Conservation (phyloP, 2,888 invertebrate species). For the Habroteleia sp. region DNA sequence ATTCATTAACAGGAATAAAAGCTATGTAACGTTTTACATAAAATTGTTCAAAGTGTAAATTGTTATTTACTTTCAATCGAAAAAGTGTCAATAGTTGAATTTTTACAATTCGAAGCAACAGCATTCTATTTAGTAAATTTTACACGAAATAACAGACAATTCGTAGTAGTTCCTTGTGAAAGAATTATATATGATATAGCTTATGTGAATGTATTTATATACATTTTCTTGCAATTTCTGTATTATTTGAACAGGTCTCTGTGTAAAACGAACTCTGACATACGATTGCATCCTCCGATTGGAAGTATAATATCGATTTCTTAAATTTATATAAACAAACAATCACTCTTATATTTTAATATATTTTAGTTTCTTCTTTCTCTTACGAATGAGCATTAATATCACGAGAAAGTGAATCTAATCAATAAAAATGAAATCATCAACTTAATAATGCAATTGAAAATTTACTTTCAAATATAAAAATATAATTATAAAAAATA, state of each 20-base stretch:
- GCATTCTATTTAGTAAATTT: slow-evolving; percentile 14
- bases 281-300: slow-evolving; percentile 1
- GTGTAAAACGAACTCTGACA: slow-evolving; percentile 1
- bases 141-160: slow-evolving; percentile 15
- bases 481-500: too few relatives aligned
- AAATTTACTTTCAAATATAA: too few relatives aligned
- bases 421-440: too few relatives aligned
- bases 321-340: slow-evolving; percentile 1
- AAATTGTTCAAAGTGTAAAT: slow-evolving; percentile 14
- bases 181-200: neutral
- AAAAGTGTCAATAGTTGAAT: slow-evolving; percentile 11
- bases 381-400: neutral
- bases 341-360: neutral
- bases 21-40: slow-evolving; percentile 44
- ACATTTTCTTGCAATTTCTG: neutral
- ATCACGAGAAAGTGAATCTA: too few relatives aligned
- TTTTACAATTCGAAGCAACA: slow-evolving; percentile 21
- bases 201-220: slow-evolving; percentile 24
- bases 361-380: slow-evolving; percentile 2
- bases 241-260: slow-evolving; percentile 6
- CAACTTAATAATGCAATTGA: too few relatives aligned
- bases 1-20: slow-evolving; percentile 50
- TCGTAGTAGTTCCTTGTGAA: neutral
- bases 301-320: slow-evolving; percentile 1
- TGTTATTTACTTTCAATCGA: slow-evolving; percentile 14